phyloP scores from a whole-genome alignment of 2,888 invertebrate species.

The Brachycybe producta region DNA sequence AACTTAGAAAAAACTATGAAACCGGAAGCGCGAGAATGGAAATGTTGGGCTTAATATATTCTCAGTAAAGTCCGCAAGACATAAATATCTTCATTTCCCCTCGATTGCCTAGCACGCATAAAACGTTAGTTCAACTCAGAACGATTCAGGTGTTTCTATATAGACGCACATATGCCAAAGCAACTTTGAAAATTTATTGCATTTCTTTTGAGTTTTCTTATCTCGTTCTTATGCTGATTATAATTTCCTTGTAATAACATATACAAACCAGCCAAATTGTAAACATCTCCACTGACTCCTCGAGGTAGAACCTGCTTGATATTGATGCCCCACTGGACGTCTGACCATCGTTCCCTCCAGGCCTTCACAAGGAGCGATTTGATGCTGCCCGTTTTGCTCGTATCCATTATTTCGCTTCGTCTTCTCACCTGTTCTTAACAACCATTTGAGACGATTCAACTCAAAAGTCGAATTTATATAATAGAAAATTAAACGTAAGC shows the following conservation, averaged over 20 bases:
- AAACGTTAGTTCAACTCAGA: conserved; percentile 1
- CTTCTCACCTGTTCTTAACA: no score
- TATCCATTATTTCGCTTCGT: conserved; percentile 26
- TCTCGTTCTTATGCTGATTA: not conserved
- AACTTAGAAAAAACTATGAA: no score
- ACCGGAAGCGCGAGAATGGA: no score
- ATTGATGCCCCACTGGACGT: conserved; percentile 90
- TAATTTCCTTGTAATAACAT: no score
- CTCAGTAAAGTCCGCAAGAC: no score
- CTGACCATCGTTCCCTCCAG: conserved; percentile 92
- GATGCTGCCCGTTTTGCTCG: conserved; percentile 27
- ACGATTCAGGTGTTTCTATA: not conserved
- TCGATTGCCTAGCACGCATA: not conserved
- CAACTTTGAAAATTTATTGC: no score
- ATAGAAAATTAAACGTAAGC: no score
- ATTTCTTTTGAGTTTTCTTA: not conserved
- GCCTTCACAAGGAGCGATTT: conserved; percentile 59
- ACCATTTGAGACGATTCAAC: no score
- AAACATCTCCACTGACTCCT: conserved; percentile 87
- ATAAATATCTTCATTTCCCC: no score
- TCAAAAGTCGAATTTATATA: no score
- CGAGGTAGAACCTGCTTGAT: conserved; percentile 71
- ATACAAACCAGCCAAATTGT: conserved; percentile 40
- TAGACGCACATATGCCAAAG: not conserved
- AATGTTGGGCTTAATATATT: no score